Conservation (phyloP, 2,888 invertebrate genomes). For the Leptopilina drosophilae region DNA sequence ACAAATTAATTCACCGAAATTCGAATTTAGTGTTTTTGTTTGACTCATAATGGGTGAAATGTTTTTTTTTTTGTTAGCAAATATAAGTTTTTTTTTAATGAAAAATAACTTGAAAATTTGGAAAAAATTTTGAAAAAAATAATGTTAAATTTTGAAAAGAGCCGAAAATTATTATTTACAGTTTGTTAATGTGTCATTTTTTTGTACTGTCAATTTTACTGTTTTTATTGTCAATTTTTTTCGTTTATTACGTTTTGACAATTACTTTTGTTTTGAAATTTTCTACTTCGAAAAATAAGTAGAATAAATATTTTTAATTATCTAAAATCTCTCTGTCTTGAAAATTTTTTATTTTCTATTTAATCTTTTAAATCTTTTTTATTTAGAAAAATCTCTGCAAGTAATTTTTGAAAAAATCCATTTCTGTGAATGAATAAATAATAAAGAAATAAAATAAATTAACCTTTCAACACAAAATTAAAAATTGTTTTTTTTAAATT, state of each 20-base stretch:
- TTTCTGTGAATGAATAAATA: no score
- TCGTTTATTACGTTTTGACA: background rate
- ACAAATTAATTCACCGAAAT: conserved; percentile 54
- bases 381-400: no score
- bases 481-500: no score
- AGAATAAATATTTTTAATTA: no score
- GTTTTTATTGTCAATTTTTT: background rate
- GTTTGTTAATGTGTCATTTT: conserved; percentile 6
- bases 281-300: no score
- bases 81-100: background rate
- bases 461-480: no score
- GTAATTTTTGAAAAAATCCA: no score
- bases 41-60: conserved; percentile 44
- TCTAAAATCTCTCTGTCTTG: no score
- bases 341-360: no score
- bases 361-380: no score
- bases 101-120: conserved; percentile 26
- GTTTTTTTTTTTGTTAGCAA: background rate
- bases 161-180: background rate
- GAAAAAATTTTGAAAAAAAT: conserved; percentile 25
- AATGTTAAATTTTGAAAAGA: background rate
- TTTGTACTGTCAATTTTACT: background rate
- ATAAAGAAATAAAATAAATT: no score
- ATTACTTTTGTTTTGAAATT: no score
- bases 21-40: conserved; percentile 46